Evolutionary conservation across 2,113 vertebrate genomes (phyloP), one percentile per base, ranked within the genome.

Genomic region (Macrotis lagotis): DNA sequence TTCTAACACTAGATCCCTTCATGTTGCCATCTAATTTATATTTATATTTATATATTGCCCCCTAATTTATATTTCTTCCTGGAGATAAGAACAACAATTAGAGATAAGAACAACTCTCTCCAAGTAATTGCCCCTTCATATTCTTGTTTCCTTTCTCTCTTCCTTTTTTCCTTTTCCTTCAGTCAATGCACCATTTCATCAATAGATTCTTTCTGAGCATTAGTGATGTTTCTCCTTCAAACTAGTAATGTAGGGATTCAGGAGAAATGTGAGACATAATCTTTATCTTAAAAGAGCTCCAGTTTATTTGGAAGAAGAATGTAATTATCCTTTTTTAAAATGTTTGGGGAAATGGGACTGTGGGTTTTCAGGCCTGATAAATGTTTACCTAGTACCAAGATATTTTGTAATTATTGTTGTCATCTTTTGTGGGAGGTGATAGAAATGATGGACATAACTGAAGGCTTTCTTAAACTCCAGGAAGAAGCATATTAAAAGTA

Each of bases 401-500:
- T 92, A 93, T 9, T 19, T 93, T 91, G 91, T n/a, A 94, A 50
- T 94, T 95, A 83, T 89, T 96, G 74, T 93, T 96, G 66, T 83
- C 14, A 37, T 66, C 24, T 19, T 44, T 44, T 83, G 37, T 83
- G n/a, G n/a, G 66, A 83, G n/a, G 19, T 83, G 37, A 83, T 44
- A 96, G 91, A 91, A 90, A 91, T 25, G 24, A 31, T 52, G 47
- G 95, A 90, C 92, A 52, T 92, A 47, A 59, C 48, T 91, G 83
- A 95, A 94, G n/a, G 55, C 93, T 53, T 25, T 91, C 53, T 93
- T 31, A 89, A 95, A 31, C 44, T 96, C 26, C 93, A n/a, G 92
- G 91, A 95, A 96, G 88, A 83, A 91, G 50, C 94, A 89, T 95
- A 93, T 93, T 91, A 0, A 95, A 66, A 96, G 44, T 91, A 12